Conservation (phyloP, 2,888 invertebrate species). For the Sepioteuthis lessoniana region DNA sequence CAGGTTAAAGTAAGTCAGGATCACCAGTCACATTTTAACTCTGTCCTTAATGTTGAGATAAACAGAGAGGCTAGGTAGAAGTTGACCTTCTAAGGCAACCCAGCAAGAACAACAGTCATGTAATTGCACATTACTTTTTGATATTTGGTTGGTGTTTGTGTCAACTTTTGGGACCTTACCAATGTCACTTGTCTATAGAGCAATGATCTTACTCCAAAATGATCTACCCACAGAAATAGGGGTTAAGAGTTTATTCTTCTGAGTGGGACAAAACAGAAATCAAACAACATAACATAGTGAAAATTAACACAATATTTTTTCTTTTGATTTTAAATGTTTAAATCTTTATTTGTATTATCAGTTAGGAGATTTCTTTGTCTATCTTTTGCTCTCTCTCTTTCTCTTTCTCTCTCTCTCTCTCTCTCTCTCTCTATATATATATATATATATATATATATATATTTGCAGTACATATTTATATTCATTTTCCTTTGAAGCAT, state of each 20-base stretch:
- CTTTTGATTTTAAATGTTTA: not conserved
- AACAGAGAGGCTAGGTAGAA: not conserved
- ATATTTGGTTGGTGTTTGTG: not conserved
- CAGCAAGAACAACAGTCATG: not conserved
- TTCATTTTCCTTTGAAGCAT: no score
- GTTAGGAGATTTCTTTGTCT: not conserved
- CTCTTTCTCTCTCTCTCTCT: not conserved
- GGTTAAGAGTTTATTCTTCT: no score
- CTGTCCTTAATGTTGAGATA: not conserved
- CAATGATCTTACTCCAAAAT: not conserved
- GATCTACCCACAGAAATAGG: not conserved
- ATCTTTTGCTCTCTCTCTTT: no score
- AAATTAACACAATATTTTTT: not conserved
- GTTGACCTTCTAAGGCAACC: not conserved
- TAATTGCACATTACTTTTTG: not conserved
- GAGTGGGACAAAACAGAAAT: no score
- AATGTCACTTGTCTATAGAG: not conserved
- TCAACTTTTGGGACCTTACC: not conserved
- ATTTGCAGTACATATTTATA: no score
- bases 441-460: not conserved
- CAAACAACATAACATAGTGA: not conserved
- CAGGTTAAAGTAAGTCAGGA: not conserved
- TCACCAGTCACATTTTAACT: not conserved
- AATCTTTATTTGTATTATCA: not conserved
- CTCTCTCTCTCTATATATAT: not conserved